Percentiles rank a stretch among this genome's conserved stretches.
Evolutionary conservation across 2,888 invertebrate species (phyloP).

Genomic region (Leuctra nigra): DNA sequence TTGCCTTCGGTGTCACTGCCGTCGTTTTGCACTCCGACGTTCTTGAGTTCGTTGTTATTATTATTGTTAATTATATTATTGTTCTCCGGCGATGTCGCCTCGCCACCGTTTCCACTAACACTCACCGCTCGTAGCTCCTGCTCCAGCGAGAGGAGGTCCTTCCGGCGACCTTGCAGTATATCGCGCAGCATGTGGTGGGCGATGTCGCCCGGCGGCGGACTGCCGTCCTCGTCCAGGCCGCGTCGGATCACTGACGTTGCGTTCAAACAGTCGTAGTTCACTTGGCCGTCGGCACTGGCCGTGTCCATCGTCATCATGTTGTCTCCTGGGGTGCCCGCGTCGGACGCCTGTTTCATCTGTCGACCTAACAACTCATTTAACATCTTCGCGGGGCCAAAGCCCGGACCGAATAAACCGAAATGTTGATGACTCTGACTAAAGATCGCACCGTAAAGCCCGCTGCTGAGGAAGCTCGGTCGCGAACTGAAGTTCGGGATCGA

Average conservation of each 20-base stretch:
- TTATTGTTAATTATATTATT: slow-evolving; percentile 45
- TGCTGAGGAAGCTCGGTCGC: slow-evolving; percentile 75
- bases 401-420: slow-evolving; percentile 76
- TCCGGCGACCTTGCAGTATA: slow-evolving; percentile 83
- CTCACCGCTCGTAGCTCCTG: slow-evolving; percentile 52
- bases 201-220: slow-evolving; percentile 34
- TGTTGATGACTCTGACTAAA: slow-evolving; percentile 60
- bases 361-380: slow-evolving; percentile 82
- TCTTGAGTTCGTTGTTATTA: slow-evolving; percentile 46
- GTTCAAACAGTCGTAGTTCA: slow-evolving; percentile 33
- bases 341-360: slow-evolving; percentile 61
- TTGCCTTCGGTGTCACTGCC: slow-evolving; percentile 30
- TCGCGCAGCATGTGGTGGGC: slow-evolving; percentile 85
- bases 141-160: slow-evolving; percentile 66
- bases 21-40: slow-evolving; percentile 26
- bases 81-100: slow-evolving; percentile 46
- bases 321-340: slow-evolving; percentile 49
- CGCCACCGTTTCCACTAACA: slow-evolving; percentile 39
- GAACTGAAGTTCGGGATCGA: slow-evolving; percentile 69
- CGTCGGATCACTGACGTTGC: slow-evolving; percentile 35
- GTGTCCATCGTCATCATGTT: slow-evolving; percentile 44
- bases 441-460: slow-evolving; percentile 82
- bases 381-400: slow-evolving; percentile 71
- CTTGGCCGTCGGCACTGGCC: slow-evolving; percentile 36
- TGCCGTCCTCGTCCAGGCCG: slow-evolving; percentile 42